Evolutionary conservation across 2,113 vertebrate genomes (phyloP), one percentile per base, ranked within the genome.

Genomic region (Meriones unguiculatus): DNA sequence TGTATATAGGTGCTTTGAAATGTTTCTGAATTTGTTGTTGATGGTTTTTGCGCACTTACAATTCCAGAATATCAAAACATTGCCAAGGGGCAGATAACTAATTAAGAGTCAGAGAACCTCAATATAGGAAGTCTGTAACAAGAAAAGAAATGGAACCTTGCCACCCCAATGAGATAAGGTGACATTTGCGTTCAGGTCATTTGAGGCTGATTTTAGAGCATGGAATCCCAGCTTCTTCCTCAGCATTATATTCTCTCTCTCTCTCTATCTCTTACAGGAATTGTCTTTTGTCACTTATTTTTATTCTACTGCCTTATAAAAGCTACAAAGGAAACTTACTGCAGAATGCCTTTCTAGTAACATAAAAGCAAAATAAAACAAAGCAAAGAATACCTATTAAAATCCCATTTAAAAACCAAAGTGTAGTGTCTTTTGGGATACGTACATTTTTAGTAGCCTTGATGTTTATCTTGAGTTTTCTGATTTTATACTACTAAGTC

Each of bases 11-110:
- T 95, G 17, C 8, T 50, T 89, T 80, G 38, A 95, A 93, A 92
- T 87, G 11, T 69, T 81, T 72, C 35, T 93, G 15, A 84, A 65
- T 65, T 25, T 67, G 59, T 73, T 73, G 52, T 59, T 91, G 13
- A 59, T 84, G 13, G 57, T 5, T 62, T 95, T 95, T 92, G 59
- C 89, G 54, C 54, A 89, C 89, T 95, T 76, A 91, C 7, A 95
- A 50, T 65, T 46, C 35, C 72, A 75, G 77, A 11, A 67, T 64
- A 95, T 18, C 22, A 89, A 86, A 93, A 95, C 67, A 91, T 96
- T 96, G 94, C 96, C 93, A 87, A 94, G 65, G 87, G 95, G 93
- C 86, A 95, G 50, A 87, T 93, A 97, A 82, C 72, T 95, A 97
- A 97, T 97, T 95, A 95, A 95, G 76, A 41, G 4, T 9, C 38